phyloP scores from a whole-genome alignment of 2,888 invertebrate genomes.

The Girardia tigrina region DNA sequence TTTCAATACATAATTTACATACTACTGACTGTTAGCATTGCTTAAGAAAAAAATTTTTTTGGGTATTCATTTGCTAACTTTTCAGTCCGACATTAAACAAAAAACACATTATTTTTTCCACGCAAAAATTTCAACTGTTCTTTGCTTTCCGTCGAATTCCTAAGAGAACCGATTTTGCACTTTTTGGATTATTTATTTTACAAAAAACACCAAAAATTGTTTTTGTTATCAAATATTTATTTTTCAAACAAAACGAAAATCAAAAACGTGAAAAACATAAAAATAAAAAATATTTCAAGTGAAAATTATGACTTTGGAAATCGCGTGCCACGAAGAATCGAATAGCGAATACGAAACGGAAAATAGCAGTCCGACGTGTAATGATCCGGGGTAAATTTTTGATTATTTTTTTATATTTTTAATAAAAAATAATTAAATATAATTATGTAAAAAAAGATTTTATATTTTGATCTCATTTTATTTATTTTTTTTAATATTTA shows the following conservation, averaged over 20 bases:
- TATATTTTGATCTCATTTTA: too few relatives aligned
- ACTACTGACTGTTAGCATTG: conserved; percentile 1
- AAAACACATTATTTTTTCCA: background rate
- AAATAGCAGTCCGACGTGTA: conserved; percentile 27
- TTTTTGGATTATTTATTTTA: too few relatives aligned
- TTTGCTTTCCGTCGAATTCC: too few relatives aligned
- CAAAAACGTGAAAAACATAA: too few relatives aligned
- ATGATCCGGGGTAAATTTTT: conserved; percentile 33
- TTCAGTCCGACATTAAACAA: background rate
- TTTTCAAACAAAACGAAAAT: too few relatives aligned
- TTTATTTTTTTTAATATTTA: background rate
- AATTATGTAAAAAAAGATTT: too few relatives aligned
- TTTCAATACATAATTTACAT: conserved; percentile 16
- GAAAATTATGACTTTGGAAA: background rate
- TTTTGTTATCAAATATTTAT: too few relatives aligned
- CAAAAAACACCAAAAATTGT: too few relatives aligned
- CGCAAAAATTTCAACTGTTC: background rate
- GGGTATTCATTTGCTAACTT: background rate
- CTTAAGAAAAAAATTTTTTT: background rate
- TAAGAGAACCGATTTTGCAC: too few relatives aligned
- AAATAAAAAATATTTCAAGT: background rate
- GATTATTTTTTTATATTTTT: background rate
- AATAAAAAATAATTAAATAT: too few relatives aligned
- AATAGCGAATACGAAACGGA: conserved; percentile 21
- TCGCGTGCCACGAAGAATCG: conserved; percentile 6